phyloP scores from a whole-genome alignment of 2,113 vertebrate genomes.

The Centropus unirufus region DNA sequence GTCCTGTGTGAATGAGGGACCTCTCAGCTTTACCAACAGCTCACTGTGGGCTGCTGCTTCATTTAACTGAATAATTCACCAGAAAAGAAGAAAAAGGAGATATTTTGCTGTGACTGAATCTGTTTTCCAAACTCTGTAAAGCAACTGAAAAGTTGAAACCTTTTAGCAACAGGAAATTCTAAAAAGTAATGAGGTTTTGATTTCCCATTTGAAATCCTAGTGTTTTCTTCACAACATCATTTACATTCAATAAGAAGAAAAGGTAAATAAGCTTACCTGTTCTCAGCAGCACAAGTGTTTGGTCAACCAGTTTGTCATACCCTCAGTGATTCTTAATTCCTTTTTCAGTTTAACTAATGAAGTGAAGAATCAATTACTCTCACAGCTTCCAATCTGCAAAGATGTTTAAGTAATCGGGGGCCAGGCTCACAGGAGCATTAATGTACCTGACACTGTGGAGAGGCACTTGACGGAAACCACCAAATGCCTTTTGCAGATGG shows the following conservation, averaged over 20 bases:
- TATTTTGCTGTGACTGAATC: background rate
- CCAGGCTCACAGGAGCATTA: background rate
- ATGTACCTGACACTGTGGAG: background rate
- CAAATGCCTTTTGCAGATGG: background rate
- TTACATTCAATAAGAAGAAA: background rate
- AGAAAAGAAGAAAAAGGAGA: background rate
- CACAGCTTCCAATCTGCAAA: constrained; percentile 46
- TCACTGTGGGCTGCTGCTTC: background rate
- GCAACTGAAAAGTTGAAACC: background rate
- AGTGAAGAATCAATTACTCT: constrained; percentile 62
- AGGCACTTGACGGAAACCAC: background rate
- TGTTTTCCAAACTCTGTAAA: background rate
- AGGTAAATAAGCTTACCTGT: constrained; percentile 22
- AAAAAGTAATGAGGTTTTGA: constrained; percentile 17
- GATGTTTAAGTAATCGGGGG: constrained; percentile 34
- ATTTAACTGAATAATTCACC: background rate
- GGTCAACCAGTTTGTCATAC: background rate
- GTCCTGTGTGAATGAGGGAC: background rate
- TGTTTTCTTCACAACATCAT: background rate
- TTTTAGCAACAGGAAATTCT: background rate
- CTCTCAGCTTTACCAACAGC: background rate
- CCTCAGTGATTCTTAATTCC: constrained; percentile 33
- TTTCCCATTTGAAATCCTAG: background rate
- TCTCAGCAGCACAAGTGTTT: background rate
- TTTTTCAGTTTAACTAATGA: constrained; percentile 60